phyloP scores from a whole-genome alignment of 2,113 vertebrate genomes.

The Caranx melampygus region DNA sequence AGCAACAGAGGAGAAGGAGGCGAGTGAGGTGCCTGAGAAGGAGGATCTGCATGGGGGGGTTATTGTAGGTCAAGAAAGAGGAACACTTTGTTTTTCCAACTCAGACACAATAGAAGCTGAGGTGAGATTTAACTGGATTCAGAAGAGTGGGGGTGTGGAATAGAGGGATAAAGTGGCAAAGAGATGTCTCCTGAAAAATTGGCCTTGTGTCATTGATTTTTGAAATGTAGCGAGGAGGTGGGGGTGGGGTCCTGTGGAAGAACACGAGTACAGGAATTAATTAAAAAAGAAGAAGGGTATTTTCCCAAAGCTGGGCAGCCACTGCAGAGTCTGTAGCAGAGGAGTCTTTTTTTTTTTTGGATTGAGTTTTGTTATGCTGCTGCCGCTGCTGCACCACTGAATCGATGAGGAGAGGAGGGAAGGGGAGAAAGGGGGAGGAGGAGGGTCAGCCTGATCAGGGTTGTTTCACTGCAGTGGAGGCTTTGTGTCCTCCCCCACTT shows the following conservation, averaged over 20 bases:
- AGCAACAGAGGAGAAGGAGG: neutral
- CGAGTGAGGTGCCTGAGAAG: constrained; percentile 3
- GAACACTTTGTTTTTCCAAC: neutral
- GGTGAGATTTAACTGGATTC: neutral
- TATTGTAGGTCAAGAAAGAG: constrained; percentile 25
- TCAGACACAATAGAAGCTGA: neutral
- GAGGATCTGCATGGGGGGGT: constrained; percentile 13
- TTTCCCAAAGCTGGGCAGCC: constrained; percentile 55
- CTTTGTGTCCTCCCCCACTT: constrained; percentile 33
- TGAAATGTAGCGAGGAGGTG: neutral
- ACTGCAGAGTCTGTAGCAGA: constrained; percentile 64
- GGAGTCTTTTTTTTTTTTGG: constrained; percentile 17
- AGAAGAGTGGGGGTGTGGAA: neutral
- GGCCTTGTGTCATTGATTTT: neutral
- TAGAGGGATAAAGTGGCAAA: neutral
- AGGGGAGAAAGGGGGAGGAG: constrained; percentile 22
- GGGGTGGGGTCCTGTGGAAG: neutral
- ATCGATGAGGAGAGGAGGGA: constrained; percentile 60
- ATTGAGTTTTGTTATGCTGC: constrained; percentile 57
- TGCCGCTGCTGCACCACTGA: constrained; percentile 70
- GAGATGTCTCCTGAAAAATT: neutral
- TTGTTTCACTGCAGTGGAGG: constrained; percentile 67
- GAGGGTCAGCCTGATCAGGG: constrained; percentile 50
- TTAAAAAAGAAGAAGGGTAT: constrained; percentile 39
- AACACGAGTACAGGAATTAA: neutral